Evolutionary conservation across 2,797 vertebrate genomes (phyloP), one percentile per base, ranked within the genome.

Genomic region (Melanotaenia boesemani): DNA sequence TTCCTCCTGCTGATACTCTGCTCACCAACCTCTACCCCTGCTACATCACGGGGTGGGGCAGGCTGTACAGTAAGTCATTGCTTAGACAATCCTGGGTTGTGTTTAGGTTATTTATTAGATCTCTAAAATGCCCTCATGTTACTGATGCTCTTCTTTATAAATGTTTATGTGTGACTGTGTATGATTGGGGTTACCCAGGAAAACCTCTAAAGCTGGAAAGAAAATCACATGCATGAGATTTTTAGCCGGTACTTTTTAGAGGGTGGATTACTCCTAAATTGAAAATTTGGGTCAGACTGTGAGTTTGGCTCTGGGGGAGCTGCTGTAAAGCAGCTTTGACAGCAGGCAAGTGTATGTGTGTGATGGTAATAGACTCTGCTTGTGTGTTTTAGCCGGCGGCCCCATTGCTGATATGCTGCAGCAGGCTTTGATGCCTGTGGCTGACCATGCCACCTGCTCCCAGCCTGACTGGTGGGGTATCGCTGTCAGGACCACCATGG

Each of bases 351-450:
- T 82, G 70, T 80, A 72, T 82, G 79, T 80, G 82, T 56, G 78
- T 80, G 80, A 79, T 41, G 56, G 63, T 88, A 90, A 91, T 85
- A 74, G 81, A 80, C 60, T 89, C 69, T 79, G 77, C 74, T 39
- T 89, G 79, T 86, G 82, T 91, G 77, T 92, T 91, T 76, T 82
- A 99, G 97, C 96, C 20, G 91, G 95, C 1, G 97, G 98, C 10
- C 95, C 96, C 79, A 93, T 96, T 2, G 92, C 97, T 0, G 95
- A 97, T 0, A 86, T 70, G 32, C 95, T 99, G 70, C 98, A 99
- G 93, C 97, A 99, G 89, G 98, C 96, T 18, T 91, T 97, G 89
- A 96, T 97, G 94, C 97, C 96, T 0, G 93, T 97, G 63, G 97
- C 96, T 63, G 95, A 95, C 63, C 50, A 97, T 0, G 79, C 90